phyloP scores from a whole-genome alignment of 1,140 invertebrate species.

The Megalonaias nervosa region DNA sequence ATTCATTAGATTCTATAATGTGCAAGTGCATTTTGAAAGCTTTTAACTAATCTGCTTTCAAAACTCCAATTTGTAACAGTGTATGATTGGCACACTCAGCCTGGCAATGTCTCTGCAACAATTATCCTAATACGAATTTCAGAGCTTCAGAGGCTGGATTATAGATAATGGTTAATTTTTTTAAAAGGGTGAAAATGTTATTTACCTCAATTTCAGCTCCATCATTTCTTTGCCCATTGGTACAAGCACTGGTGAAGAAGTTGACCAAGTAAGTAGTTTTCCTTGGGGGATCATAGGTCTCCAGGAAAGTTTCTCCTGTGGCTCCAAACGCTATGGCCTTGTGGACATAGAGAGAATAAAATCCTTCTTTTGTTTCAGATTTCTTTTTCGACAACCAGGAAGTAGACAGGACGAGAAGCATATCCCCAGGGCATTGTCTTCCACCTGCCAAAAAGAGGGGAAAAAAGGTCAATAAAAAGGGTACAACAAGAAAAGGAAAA shows the following conservation, averaged over 20 bases:
- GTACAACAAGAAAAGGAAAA: too few species aligned
- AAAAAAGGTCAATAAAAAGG: too few species aligned
- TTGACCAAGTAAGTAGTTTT: slow-evolving; percentile 37
- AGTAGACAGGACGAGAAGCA: slow-evolving; percentile 25
- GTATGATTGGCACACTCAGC: too few species aligned
- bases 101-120: too few species aligned
- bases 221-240: slow-evolving; percentile 9
- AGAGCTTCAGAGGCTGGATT: too few species aligned
- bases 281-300: slow-evolving; percentile 33
- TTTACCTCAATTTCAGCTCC: slow-evolving; percentile 17
- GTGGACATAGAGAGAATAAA: slow-evolving; percentile 18
- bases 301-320: slow-evolving; percentile 25
- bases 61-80: too few species aligned
- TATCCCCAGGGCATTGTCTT: slow-evolving; percentile 18
- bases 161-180: too few species aligned
- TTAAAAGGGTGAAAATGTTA: background rate
- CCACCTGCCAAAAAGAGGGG: background rate
- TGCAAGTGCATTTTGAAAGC: too few species aligned
- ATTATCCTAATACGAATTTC: too few species aligned
- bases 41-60: too few species aligned
- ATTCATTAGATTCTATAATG: too few species aligned
- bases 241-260: slow-evolving; percentile 23
- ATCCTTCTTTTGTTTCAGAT: background rate
- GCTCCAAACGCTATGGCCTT: slow-evolving; percentile 30
- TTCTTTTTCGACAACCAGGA: slow-evolving; percentile 28